A percentile compares a stretch with the other conserved stretches of the same genome.
Evolutionary conservation across 2,888 invertebrate genomes (phyloP).

Genomic region (Drosophila falleni): DNA sequence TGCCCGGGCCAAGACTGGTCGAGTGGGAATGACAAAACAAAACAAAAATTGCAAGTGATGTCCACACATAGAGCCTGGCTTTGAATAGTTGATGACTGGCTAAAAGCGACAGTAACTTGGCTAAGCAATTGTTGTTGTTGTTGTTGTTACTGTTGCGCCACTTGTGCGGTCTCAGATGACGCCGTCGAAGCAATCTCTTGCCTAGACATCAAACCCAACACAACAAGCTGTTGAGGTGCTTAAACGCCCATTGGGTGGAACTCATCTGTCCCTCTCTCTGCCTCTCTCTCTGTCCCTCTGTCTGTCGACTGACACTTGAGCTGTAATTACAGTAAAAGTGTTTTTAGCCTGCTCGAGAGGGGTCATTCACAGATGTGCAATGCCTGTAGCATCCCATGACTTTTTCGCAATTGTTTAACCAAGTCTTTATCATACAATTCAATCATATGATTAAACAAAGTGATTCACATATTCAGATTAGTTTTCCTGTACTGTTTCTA

Average conservation of each 20-base stretch:
- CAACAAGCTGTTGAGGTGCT: slow-evolving; percentile 44
- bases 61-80: slow-evolving; percentile 31
- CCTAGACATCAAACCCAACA: slow-evolving; percentile 25
- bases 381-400: not conserved
- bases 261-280: slow-evolving; percentile 20
- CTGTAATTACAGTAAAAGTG: slow-evolving; percentile 55
- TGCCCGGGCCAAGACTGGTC: slow-evolving; percentile 61
- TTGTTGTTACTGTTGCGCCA: slow-evolving; percentile 54
- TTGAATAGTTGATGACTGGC: slow-evolving; percentile 45
- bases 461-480: slow-evolving; percentile 14
- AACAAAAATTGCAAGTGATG: slow-evolving; percentile 39
- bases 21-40: slow-evolving; percentile 62
- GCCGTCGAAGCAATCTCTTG: slow-evolving; percentile 33
- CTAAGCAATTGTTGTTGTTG: slow-evolving; percentile 31
- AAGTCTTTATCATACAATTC: slow-evolving; percentile 9
- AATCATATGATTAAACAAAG: not conserved
- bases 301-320: slow-evolving; percentile 48
- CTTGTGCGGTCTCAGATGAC: slow-evolving; percentile 69
- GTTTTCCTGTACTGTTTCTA: not conserved
- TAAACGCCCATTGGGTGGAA: slow-evolving; percentile 39
- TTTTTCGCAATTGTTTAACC: slow-evolving; percentile 11
- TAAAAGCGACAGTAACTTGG: slow-evolving; percentile 50
- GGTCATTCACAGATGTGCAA: slow-evolving; percentile 11
- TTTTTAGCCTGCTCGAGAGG: slow-evolving; percentile 13
- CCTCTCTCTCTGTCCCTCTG: slow-evolving; percentile 19